Percentiles rank a stretch among this genome's conserved stretches.
phyloP scores from a whole-genome alignment of 2,113 vertebrate species.

The Tychaedon coryphoeus region DNA sequence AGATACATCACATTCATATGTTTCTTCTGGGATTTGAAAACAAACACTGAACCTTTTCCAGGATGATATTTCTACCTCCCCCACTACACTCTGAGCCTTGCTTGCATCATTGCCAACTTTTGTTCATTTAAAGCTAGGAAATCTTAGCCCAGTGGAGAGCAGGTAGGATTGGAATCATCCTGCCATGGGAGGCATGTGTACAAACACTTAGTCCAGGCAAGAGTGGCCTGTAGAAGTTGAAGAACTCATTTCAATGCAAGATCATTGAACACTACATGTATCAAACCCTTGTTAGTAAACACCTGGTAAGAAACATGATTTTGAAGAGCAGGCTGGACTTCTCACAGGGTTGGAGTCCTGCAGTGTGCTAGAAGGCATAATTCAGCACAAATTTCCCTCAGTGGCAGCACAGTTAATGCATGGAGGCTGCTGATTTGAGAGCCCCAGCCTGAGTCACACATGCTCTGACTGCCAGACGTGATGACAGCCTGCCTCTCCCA shows the following conservation, averaged over 20 bases:
- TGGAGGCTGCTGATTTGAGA: not conserved
- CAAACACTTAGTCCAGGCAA: not conserved
- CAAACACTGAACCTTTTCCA: slow-evolving; percentile 49
- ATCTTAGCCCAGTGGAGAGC: not conserved
- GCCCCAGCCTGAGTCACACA: slow-evolving; percentile 24
- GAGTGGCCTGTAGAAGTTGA: not conserved
- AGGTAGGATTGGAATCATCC: not conserved
- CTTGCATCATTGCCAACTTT: slow-evolving; percentile 33
- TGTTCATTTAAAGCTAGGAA: slow-evolving; percentile 31
- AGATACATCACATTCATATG: not conserved
- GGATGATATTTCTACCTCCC: slow-evolving; percentile 5
- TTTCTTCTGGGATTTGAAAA: slow-evolving; percentile 33
- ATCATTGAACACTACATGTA: not conserved
- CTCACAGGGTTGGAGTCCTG: not conserved
- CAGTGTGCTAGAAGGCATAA: not conserved
- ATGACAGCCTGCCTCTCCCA: slow-evolving; percentile 57
- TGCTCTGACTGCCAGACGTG: not conserved
- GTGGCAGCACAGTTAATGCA: not conserved
- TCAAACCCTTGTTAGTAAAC: not conserved
- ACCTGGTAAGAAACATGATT: not conserved
- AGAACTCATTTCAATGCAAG: not conserved
- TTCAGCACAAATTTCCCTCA: not conserved
- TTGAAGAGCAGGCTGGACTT: not conserved
- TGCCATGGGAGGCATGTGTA: not conserved
- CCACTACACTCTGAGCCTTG: not conserved